Evolutionary conservation across 2,888 invertebrate genomes (phyloP), one percentile per base, ranked within the genome.

Genomic region (Drosophila gaucha): DNA sequence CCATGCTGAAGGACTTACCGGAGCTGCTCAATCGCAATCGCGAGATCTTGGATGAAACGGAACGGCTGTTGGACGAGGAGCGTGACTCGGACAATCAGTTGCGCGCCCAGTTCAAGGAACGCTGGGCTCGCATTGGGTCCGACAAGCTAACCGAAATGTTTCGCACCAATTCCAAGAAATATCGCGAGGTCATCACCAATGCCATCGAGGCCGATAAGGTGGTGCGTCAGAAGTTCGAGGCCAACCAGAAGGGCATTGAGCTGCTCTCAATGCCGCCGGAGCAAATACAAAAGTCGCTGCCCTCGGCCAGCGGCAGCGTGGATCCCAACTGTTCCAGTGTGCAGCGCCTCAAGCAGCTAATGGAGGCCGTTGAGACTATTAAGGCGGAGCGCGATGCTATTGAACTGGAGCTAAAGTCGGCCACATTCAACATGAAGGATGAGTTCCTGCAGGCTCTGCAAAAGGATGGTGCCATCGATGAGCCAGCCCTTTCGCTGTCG

Each of bases 1-100:
- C 93, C 3, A 93, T 96, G 89, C 95, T 98, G 90, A 94, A 93
- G 69, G 98, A 99, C 89, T 93, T 99, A 75, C 99, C 99, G 0
- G 96, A 97, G 68, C 93, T 98, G 74, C 93, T 99, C 80, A 95
- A 96, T 91, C 94, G 99, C 69, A 99, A 99, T 92, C 95, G 95
- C 74, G 97, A 99, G 91, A 98, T 99, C 85, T 93, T 99, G 1
- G 96, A 98, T 90, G 99, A 99, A 94, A 94, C 96, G 54, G 96
- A 96, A 84, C 93, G 96, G 65, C 93, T 97, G 94, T 92, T 99
- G 80, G 95, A 95, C 85, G 99, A 99, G 91, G 99, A 99, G 92
- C 95, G 95, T 77, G 95, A 96, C 78, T 96, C 98, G 1, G 99
- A 99, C 92, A 95, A 95, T 83, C 95, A 96, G 88, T 93, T 99